phyloP scores from a whole-genome alignment of 2,797 vertebrate genomes.

The Lutjanus argentimaculatus region DNA sequence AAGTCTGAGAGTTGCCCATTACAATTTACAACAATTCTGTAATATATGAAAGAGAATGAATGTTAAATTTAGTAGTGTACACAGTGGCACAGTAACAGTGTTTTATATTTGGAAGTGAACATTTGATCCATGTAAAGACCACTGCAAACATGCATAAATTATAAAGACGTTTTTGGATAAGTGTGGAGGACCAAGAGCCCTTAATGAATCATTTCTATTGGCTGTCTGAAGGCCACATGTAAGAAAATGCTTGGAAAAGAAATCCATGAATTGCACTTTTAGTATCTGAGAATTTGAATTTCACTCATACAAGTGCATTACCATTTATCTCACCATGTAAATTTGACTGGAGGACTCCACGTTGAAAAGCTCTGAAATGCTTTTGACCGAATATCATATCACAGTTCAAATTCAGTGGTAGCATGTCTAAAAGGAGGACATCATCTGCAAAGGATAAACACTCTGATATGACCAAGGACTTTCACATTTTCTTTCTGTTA shows the following conservation, averaged over 20 bases:
- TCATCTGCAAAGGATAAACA: constrained; percentile 70
- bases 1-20: constrained; percentile 77
- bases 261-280: constrained; percentile 14
- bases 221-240: constrained; percentile 63
- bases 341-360: constrained; percentile 39
- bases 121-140: constrained; percentile 40
- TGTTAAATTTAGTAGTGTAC: constrained; percentile 23
- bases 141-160: constrained; percentile 27
- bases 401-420: constrained; percentile 66
- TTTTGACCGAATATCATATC: constrained; percentile 12
- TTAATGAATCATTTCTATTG: constrained; percentile 28
- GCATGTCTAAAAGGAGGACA: constrained; percentile 82
- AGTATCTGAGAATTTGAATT: neutral
- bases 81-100: constrained; percentile 45
- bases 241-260: constrained; percentile 11
- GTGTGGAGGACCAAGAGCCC: constrained; percentile 66
- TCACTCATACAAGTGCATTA: constrained; percentile 7
- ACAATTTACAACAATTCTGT: constrained; percentile 63
- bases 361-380: constrained; percentile 9
- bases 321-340: constrained; percentile 11
- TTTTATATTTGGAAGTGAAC: constrained; percentile 43
- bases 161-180: constrained; percentile 20
- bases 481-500: neutral
- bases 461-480: constrained; percentile 64
- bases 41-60: constrained; percentile 58